These are phyloP conservation scores for Melanotaenia duboulayi DNA, from an alignment of 2,113 vertebrate genomes.

Conservation along the genomic window DNA sequence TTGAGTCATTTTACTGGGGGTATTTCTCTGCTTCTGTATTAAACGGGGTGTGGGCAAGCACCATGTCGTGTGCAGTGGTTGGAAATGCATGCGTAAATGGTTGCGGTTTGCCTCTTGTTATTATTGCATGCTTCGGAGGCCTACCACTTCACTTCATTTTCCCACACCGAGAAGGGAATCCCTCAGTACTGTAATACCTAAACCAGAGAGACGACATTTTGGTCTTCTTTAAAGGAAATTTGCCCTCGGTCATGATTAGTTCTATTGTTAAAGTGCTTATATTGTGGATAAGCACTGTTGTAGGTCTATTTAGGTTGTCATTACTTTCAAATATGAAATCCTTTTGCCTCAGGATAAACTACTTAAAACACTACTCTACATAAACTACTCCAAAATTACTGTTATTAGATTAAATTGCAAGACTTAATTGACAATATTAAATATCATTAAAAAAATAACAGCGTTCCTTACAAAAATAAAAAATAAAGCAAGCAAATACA, in stretches of 20 bases:
- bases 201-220: background rate
- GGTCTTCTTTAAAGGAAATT: constrained; percentile 9
- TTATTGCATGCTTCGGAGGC: constrained; percentile 50
- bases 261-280: constrained; percentile 12
- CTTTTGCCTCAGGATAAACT: constrained; percentile 24
- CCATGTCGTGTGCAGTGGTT: constrained; percentile 20
- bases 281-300: constrained; percentile 19
- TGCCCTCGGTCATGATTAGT: constrained; percentile 5
- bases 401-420: constrained; percentile 17
- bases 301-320: constrained; percentile 11
- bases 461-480: no score
- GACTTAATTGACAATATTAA: background rate
- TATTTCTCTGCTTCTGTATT: background rate
- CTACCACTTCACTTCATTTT: constrained; percentile 39
- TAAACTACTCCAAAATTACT: constrained; percentile 22
- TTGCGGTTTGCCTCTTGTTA: constrained; percentile 67
- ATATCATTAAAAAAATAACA: no score
- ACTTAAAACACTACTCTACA: no score
- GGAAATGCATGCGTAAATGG: constrained; percentile 53
- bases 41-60: background rate
- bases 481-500: no score
- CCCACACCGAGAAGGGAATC: constrained; percentile 43
- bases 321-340: constrained; percentile 13
- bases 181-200: constrained; percentile 17
- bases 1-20: background rate